These are phyloP conservation scores for Okamejei kenojei DNA, from an alignment of 2,797 vertebrate species.

Conservation along the genomic window DNA sequence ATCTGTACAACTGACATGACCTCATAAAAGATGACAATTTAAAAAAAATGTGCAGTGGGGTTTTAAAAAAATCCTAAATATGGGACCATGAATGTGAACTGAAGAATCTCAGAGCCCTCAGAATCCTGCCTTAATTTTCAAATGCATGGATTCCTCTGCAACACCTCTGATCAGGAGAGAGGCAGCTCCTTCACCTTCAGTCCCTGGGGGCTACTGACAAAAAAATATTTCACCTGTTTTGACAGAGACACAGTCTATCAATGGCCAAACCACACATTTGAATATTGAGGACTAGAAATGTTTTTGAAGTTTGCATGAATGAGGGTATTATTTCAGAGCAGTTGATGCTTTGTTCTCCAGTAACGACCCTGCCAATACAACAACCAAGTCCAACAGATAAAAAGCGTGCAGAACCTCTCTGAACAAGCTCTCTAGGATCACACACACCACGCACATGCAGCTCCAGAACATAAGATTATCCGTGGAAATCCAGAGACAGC, in stretches of 20 bases:
- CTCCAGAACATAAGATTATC: not conserved
- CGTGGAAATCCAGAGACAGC: not conserved
- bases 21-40: not conserved
- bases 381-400: conserved; percentile 28
- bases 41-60: not conserved
- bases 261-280: conserved; percentile 27
- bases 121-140: not conserved
- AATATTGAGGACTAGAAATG: conserved; percentile 13
- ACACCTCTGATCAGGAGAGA: not conserved
- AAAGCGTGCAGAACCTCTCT: not conserved
- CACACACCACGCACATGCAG: not conserved
- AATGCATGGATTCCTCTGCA: conserved; percentile 14
- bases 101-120: not conserved
- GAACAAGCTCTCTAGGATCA: not conserved
- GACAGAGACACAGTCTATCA: conserved; percentile 1
- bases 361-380: conserved; percentile 1
- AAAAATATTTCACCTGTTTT: conserved; percentile 12
- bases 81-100: not conserved
- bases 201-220: conserved; percentile 5
- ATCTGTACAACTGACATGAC: not conserved
- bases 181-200: conserved; percentile 4
- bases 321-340: conserved; percentile 24
- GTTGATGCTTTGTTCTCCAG: conserved; percentile 2
- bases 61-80: not conserved
- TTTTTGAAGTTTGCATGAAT: conserved; percentile 41